Base-by-base conservation (phyloP, 2,888 invertebrate species). In the Pogonocherus hispidulus region DNA sequence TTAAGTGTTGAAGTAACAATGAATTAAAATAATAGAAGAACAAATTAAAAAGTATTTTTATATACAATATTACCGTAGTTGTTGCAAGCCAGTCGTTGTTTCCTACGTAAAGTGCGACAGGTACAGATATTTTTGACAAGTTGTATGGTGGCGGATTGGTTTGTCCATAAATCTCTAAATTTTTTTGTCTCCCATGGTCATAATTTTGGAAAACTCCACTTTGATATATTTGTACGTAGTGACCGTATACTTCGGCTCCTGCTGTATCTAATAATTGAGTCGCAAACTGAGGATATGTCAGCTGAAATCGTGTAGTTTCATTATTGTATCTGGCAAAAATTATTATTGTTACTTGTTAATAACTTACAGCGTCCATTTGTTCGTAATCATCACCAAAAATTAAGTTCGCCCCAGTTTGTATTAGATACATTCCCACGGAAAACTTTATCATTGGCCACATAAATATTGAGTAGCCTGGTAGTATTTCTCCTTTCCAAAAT, bases 361-460 rank as follows among this genome's bases (percentile, higher is more conserved):
- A n/a, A 73, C 76, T 75, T 54, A 78, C 78, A 6, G 76, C 70
- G 63, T 77, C 74, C 47, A 75, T 69, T 71, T 76, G 76, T 9
- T 63, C 41, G 23, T 63, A 70, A 37, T 78, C 72, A 14, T 74
- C 71, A 14, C 78, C 78, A 44, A 71, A 70, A 2, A 66, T 5
- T 14, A 70, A 20, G 46, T 73, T 71, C 8, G 47, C 56, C 8
- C 56, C 23, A 5, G 54, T 63, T 54, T 73, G 70, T 14, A 74
- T 71, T 0, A 65, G 6, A 63, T 75, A 68, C 52, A 77, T 73
- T 5, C 70, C 70, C 3, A 11, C 20, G n/a, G 63, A 62, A n/a
- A 20, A 55, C 2, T 8, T 54, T 32, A 66, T 11, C 2, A 70
- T 54, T 0, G 68, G 72, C 54, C 32, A 52, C 2, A 72, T 32